Evolutionary conservation across 2,888 invertebrate species (phyloP), one percentile per base, ranked within the genome.

Genomic region (Nudaria mundana): DNA sequence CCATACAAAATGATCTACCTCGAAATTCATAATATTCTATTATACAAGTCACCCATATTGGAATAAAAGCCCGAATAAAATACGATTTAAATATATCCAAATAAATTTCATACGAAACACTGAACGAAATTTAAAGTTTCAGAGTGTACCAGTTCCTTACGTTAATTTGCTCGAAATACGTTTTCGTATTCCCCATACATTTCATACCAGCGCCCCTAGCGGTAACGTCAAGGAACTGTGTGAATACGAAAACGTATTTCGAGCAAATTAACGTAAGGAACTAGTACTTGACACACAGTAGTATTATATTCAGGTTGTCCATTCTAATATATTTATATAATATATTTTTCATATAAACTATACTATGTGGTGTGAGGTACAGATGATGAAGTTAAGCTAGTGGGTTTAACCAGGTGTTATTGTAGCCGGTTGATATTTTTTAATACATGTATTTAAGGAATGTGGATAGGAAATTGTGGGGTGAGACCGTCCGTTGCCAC

Each of bases 291-390:
- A n/a, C n/a, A n/a, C n/a, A n/a, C n/a, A n/a, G n/a, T n/a, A n/a
- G n/a, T n/a, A n/a, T n/a, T n/a, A n/a, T n/a, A n/a, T 51, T 56
- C 44, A 52, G 49, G 44, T 52, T 48, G 52, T 55, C 8, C 49
- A 58, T 60, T 52, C 41, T 37, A 47, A 57, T 24, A 50, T 49
- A 43, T 22, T 54, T 61, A 48, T 50, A 54, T 49, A 52, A 50
- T 46, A 52, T 59, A 60, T 49, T 62, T 65, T 54, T 52, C 59
- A 63, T 58, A 57, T 66, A 53, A 34, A 61, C 68, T 73, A 74
- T 59, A 66, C 52, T 75, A 75, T 75, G 81, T 81, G 78, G 82
- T 83, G 83, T 83, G 80, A 81, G 80, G 79, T 75, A 66, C 61
- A 70, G 63, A 70, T 65, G 57, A 80, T 77, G 76, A 67, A 58